Conservation (phyloP, 2,888 invertebrate genomes). For the Phymatocera aterrima region DNA sequence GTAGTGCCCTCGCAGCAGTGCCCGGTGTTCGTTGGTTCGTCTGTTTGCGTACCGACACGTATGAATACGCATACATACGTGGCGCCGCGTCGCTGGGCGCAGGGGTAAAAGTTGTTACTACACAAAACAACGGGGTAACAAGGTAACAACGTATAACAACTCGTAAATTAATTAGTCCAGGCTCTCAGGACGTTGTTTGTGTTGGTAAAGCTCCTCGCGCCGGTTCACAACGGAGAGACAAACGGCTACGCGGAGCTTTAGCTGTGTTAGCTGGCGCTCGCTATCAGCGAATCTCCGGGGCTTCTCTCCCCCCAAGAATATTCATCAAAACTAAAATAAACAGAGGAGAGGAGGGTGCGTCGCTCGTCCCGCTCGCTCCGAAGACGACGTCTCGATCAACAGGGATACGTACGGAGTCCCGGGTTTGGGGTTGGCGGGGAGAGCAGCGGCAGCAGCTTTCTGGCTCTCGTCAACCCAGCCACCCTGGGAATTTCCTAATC, state of each 20-base stretch:
- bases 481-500: slow-evolving; percentile 39
- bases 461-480: slow-evolving; percentile 28
- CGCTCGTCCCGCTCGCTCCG: slow-evolving; percentile 11
- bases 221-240: slow-evolving; percentile 59
- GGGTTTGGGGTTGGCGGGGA: too few relatives aligned
- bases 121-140: slow-evolving; percentile 39
- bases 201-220: slow-evolving; percentile 56
- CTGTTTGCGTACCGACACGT: not conserved
- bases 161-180: slow-evolving; percentile 64
- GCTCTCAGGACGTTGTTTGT: slow-evolving; percentile 59
- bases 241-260: slow-evolving; percentile 51
- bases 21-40: not conserved
- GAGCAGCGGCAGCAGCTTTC: not conserved
- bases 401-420: not conserved
- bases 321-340: slow-evolving; percentile 59
- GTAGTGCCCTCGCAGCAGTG: slow-evolving; percentile 28
- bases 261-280: slow-evolving; percentile 54
- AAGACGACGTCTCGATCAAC: slow-evolving; percentile 40
- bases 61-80: slow-evolving; percentile 2
- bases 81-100: not conserved
- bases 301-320: slow-evolving; percentile 55
- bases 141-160: slow-evolving; percentile 55
- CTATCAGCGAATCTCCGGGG: slow-evolving; percentile 62
- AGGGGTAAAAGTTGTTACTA: slow-evolving; percentile 42
- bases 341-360: slow-evolving; percentile 39